Evolutionary conservation across 2,888 invertebrate species (phyloP).

Genomic region (Patella depressa): DNA sequence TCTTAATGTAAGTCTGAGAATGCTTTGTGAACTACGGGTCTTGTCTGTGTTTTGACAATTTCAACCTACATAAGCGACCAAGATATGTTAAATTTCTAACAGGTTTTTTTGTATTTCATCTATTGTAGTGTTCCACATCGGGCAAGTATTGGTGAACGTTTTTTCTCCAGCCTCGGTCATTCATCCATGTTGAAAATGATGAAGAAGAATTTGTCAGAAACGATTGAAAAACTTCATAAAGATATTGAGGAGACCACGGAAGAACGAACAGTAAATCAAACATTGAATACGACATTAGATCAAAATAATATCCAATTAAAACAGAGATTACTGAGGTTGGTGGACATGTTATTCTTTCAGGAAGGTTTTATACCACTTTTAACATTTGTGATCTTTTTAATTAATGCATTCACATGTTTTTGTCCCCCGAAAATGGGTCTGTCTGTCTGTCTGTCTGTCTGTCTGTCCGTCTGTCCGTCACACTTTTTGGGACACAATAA

Average conservation of each 20-base stretch:
- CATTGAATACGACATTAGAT: neutral
- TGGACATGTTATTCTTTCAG: neutral
- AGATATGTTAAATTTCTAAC: too few relatives aligned
- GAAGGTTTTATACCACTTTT: too few relatives aligned
- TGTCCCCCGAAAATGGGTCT: too few relatives aligned
- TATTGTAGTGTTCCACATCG: conserved; percentile 73
- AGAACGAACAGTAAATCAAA: neutral
- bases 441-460: too few relatives aligned
- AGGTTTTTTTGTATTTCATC: neutral
- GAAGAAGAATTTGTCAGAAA: conserved; percentile 79
- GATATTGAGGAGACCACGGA: conserved; percentile 7
- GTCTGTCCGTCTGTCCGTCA: too few relatives aligned
- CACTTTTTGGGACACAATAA: too few relatives aligned
- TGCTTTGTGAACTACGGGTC: too few relatives aligned
- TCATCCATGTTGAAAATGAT: conserved; percentile 79
- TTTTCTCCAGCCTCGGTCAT: conserved; percentile 81
- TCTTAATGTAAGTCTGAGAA: too few relatives aligned
- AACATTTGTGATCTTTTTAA: too few relatives aligned
- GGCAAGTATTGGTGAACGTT: conserved; percentile 81
- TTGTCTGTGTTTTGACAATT: too few relatives aligned
- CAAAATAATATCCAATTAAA: neutral
- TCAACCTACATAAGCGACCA: too few relatives aligned
- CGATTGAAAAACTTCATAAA: conserved; percentile 65
- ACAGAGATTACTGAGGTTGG: neutral
- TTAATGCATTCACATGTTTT: too few relatives aligned